These are phyloP conservation scores for Ochotona curzoniae DNA, from an alignment of 2,113 vertebrate genomes.

Conservation along the genomic window DNA sequence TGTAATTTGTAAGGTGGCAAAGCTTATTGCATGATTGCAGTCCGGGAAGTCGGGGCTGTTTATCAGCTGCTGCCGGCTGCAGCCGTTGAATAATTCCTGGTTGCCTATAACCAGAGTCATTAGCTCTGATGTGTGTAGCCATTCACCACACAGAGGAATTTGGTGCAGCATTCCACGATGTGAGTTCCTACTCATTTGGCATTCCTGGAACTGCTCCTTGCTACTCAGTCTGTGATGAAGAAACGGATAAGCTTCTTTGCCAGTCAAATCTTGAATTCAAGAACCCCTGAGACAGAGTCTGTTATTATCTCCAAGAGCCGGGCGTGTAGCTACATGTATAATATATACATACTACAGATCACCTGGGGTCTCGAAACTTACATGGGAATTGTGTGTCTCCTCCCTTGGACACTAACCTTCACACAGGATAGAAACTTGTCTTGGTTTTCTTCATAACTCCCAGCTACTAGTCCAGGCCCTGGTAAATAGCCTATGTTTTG, in stretches of 20 bases:
- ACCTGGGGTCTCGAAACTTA: background rate
- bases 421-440: background rate
- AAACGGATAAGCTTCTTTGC: background rate
- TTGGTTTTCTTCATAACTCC: background rate
- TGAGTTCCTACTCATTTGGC: background rate
- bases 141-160: background rate
- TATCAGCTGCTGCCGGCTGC: conserved; percentile 55
- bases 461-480: background rate
- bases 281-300: background rate
- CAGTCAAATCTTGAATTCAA: background rate
- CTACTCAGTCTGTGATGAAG: background rate
- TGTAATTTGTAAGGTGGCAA: conserved; percentile 70
- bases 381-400: background rate
- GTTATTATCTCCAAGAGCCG: background rate
- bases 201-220: background rate
- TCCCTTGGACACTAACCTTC: background rate
- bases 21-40: conserved; percentile 29
- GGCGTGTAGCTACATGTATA: background rate
- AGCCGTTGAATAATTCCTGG: conserved; percentile 59
- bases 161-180: background rate
- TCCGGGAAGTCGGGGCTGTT: conserved; percentile 36
- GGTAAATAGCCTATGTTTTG: background rate
- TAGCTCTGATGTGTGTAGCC: background rate
- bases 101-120: conserved; percentile 44
- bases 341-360: background rate